Conservation (phyloP, 1,140 invertebrate species). For the Bombus consobrinus region DNA sequence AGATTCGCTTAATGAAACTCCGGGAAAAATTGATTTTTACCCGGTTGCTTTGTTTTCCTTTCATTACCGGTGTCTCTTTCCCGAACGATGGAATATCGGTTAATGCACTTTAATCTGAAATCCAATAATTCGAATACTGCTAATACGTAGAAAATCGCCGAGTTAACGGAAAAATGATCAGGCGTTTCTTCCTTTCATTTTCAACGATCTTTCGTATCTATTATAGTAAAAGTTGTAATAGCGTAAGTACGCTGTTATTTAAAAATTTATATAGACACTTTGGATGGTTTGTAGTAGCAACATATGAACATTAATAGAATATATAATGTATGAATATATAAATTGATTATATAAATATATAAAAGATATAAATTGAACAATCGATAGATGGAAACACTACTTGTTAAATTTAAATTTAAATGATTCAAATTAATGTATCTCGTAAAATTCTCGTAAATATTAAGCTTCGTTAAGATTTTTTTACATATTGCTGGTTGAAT, state of each 20-base stretch:
- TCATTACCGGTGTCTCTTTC: not conserved
- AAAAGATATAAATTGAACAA: too few species aligned
- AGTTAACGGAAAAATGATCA: not conserved
- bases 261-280: too few species aligned
- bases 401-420: not conserved
- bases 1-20: slow-evolving; percentile 24
- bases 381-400: not conserved
- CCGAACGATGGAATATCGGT: not conserved
- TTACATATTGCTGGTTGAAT: too few species aligned
- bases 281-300: too few species aligned
- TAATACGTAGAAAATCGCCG: not conserved
- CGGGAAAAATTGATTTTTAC: slow-evolving; percentile 17
- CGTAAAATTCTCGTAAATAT: too few species aligned
- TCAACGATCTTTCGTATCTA: not conserved
- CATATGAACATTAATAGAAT: too few species aligned
- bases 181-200: not conserved
- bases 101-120: not conserved
- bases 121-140: not conserved
- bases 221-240: not conserved
- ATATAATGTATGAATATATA: too few species aligned
- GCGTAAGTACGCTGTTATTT: too few species aligned
- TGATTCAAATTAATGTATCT: too few species aligned
- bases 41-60: not conserved
- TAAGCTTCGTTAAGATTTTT: too few species aligned
- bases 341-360: too few species aligned